phyloP scores from a whole-genome alignment of 2,888 invertebrate genomes.

The Aspidiotus destructor region DNA sequence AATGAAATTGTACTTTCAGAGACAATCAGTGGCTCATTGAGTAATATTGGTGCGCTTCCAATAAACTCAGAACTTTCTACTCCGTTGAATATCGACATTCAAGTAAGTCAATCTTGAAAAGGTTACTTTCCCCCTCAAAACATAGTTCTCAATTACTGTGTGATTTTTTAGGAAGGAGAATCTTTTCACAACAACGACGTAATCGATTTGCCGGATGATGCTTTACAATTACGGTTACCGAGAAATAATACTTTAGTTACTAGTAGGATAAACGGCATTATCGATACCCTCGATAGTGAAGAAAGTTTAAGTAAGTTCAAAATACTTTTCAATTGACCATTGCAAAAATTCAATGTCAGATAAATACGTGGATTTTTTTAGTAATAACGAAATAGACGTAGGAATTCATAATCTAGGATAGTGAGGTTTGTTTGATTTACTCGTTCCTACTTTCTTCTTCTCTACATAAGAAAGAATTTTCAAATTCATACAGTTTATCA shows the following conservation, averaged over 20 bases:
- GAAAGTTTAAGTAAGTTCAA: too few species aligned
- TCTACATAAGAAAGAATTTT: too few species aligned
- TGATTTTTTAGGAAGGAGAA: slow-evolving; percentile 8
- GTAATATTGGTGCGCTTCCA: slow-evolving; percentile 14
- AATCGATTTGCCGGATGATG: slow-evolving; percentile 20
- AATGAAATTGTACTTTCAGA: neutral
- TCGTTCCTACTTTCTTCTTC: too few species aligned
- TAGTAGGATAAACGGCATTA: neutral
- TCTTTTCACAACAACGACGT: neutral
- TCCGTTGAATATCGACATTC: slow-evolving; percentile 14
- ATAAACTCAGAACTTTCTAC: slow-evolving; percentile 13
- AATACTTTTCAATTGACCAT: too few species aligned
- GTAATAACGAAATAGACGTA: too few species aligned
- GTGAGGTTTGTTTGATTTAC: too few species aligned
- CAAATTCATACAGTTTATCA: too few species aligned
- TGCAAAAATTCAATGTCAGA: too few species aligned
- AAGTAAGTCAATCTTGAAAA: slow-evolving; percentile 6
- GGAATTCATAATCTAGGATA: too few species aligned
- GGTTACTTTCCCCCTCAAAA: neutral
- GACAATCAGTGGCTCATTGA: slow-evolving; percentile 11
- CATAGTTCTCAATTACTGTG: too few species aligned
- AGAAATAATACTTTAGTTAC: neutral
- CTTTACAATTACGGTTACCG: slow-evolving; percentile 1
- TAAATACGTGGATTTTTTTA: too few species aligned
- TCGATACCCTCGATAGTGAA: neutral